phyloP scores from a whole-genome alignment of 2,888 invertebrate species.

The Agelastica alni region DNA sequence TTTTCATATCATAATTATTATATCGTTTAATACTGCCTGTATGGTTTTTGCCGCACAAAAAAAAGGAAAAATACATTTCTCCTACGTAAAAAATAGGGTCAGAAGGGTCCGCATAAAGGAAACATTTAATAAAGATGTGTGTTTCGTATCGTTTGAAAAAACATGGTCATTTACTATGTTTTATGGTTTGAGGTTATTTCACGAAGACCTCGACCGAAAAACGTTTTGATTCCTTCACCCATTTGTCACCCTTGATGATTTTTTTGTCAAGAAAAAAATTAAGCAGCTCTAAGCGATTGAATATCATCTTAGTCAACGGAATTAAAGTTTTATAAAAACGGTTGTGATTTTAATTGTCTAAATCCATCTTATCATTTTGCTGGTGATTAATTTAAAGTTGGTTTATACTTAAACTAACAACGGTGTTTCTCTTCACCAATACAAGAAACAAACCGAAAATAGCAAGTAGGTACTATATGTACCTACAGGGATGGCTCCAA shows the following conservation, averaged over 20 bases:
- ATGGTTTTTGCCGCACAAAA: not conserved
- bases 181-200: conserved; percentile 10
- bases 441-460: no score
- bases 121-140: conserved; percentile 27
- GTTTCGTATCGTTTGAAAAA: conserved; percentile 23
- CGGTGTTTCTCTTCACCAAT: no score
- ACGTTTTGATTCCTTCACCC: conserved; percentile 11
- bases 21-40: not conserved
- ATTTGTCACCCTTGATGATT: conserved; percentile 25
- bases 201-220: conserved; percentile 9
- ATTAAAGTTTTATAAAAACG: no score
- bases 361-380: no score
- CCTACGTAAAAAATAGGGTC: conserved; percentile 17
- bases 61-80: conserved; percentile 8
- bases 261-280: conserved; percentile 9
- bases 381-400: no score
- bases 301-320: not conserved
- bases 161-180: conserved; percentile 23
- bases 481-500: no score
- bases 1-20: no score
- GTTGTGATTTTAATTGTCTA: no score
- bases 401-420: no score
- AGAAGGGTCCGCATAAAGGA: conserved; percentile 13
- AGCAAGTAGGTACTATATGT: no score
- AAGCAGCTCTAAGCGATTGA: conserved; percentile 3